Evolutionary conservation across 2,113 vertebrate species (phyloP).

Genomic region (Octodon degus): DNA sequence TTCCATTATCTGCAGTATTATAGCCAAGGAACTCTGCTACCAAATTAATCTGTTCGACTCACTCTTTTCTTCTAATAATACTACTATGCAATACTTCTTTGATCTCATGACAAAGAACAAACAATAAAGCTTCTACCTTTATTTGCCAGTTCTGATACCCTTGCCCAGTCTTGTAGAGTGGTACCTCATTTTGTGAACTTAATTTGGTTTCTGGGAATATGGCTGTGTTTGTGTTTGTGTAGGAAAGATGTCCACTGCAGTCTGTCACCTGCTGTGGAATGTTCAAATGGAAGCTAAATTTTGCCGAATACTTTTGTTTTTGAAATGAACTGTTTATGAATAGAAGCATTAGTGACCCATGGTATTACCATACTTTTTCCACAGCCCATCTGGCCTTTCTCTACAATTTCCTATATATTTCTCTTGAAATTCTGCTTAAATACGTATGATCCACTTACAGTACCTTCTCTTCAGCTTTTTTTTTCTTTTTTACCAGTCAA

Average conservation of each 20-base stretch:
- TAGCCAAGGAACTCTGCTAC: neutral
- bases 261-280: neutral
- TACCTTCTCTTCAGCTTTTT: neutral
- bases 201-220: neutral
- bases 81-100: neutral
- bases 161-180: neutral
- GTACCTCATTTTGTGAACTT: neutral
- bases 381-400: neutral
- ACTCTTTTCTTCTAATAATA: neutral
- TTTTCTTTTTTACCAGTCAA: neutral
- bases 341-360: neutral
- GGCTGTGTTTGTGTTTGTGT: neutral
- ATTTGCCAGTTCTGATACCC: neutral
- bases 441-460: neutral
- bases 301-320: neutral
- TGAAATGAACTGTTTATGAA: neutral
- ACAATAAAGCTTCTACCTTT: neutral
- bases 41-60: neutral
- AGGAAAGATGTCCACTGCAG: neutral
- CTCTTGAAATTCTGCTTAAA: neutral
- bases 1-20: neutral
- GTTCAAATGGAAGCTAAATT: neutral
- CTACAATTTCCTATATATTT: neutral
- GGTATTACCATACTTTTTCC: neutral
- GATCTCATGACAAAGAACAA: neutral